Percentiles rank a stretch among this genome's conserved stretches.
Conservation (phyloP, 1,140 invertebrate genomes). For the Augochlora pura region DNA sequence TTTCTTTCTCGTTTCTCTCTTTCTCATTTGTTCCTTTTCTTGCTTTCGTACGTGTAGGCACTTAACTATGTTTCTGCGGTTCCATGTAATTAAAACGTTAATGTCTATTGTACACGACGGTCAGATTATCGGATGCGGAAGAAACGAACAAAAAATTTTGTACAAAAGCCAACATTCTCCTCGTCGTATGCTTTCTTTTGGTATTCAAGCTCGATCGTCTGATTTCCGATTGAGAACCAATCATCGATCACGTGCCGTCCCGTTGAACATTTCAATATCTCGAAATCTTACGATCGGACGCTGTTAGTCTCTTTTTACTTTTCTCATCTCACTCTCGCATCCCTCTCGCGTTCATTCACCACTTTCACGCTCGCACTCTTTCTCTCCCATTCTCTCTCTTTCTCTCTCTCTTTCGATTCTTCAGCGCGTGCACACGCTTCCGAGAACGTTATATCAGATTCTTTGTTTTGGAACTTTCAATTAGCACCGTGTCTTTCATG, state of each 20-base stretch:
- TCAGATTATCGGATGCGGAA: constrained; percentile 10
- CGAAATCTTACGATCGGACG: constrained; percentile 54
- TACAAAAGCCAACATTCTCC: constrained; percentile 34
- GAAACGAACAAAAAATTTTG: constrained; percentile 41
- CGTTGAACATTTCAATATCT: constrained; percentile 5
- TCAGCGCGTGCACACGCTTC: neutral
- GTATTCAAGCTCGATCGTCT: constrained; percentile 9
- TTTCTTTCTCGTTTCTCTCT: constrained; percentile 31
- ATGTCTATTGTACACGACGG: constrained; percentile 55
- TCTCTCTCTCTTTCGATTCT: no score
- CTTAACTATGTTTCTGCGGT: constrained; percentile 76
- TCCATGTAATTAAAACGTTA: constrained; percentile 45
- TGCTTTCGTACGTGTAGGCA: constrained; percentile 73
- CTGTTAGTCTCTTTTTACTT: neutral
- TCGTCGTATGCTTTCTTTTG: neutral
- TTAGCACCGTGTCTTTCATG: constrained; percentile 76
- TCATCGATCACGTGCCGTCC: neutral
- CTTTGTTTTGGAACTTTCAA: constrained; percentile 74
- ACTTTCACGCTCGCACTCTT: constrained; percentile 20
- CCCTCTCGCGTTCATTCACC: constrained; percentile 42
- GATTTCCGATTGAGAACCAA: constrained; percentile 14
- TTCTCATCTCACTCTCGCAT: constrained; percentile 15
- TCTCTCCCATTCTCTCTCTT: no score
- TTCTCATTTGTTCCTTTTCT: constrained; percentile 38
- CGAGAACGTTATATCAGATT: constrained; percentile 2